Base-by-base conservation (phyloP, 2,888 invertebrate species). In the Lithophane ornitopus region DNA sequence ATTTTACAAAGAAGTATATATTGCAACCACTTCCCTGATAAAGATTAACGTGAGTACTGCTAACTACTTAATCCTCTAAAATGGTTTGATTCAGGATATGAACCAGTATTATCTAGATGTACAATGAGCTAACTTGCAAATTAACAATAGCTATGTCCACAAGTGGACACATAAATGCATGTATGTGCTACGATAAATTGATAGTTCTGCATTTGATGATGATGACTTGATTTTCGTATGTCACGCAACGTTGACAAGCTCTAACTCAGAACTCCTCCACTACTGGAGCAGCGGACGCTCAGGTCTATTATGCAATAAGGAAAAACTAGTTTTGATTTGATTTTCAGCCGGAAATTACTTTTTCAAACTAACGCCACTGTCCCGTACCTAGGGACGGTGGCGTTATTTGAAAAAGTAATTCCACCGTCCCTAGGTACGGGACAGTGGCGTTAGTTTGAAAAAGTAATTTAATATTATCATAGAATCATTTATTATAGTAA, bases 41-140 rank as follows among this genome's bases (percentile, higher is more conserved):
- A 49, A 26, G 22, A n/a, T 67, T 58, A 26, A 63, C 12, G 78
- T 77, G 54, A 77, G 82, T 80, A 78, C 44, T 34, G 34, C 34
- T 70, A 39, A 14, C 14, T 14, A 6, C 22, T 39, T 34, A 19
- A 49, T 81, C 4, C 0, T 78, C 1, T 44, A 26, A 28, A 49
- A 61, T 66, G 14, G 19, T 61, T 78, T 66, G n/a, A 63, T 41
- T 41, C 44, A 39, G 44, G n/a, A 78, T 61, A 54, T n/a, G n/a
- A 62, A 63, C 28, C 69, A 65, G 63, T 44, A 11, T 34, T 52
- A 39, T 9, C 22, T 49, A 46, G n/a, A 65, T 1, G 3, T 12
- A 54, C 26, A 74, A 34, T 52, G 28, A 54, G 1, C 16, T n/a
- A 14, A 39, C 34, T 52, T 61, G 7, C 41, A 2, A n/a, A 76